A percentile compares a stretch with the other conserved stretches of the same genome.
These are phyloP conservation scores for Microtus montanus DNA, from an alignment of 2,113 vertebrate genomes.

Conservation along the genomic window DNA sequence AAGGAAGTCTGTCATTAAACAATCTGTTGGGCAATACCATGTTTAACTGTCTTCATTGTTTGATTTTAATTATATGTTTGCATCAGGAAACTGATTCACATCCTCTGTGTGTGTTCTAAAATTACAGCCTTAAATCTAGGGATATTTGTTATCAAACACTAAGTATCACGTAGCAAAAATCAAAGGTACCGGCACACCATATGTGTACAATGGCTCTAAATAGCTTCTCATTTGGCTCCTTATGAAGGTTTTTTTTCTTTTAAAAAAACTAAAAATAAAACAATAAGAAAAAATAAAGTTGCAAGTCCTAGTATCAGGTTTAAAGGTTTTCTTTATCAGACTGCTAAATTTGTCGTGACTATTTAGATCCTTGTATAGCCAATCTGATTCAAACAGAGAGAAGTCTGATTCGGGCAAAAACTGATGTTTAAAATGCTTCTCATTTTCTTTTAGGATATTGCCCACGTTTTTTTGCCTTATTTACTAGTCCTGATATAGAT, in stretches of 20 bases:
- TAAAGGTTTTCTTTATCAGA: not conserved
- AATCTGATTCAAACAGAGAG: not conserved
- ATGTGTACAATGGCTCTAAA: not conserved
- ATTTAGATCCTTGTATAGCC: not conserved
- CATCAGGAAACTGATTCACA: slow-evolving; percentile 75
- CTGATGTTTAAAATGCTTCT: not conserved
- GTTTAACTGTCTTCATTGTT: slow-evolving; percentile 74
- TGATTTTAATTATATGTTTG: slow-evolving; percentile 75
- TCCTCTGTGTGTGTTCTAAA: slow-evolving; percentile 62
- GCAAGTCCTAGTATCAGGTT: not conserved
- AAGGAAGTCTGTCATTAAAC: slow-evolving; percentile 68
- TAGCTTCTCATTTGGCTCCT: not conserved
- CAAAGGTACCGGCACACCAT: not conserved
- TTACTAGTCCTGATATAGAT: not conserved
- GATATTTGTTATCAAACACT: slow-evolving; percentile 64
- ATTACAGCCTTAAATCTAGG: slow-evolving; percentile 50
- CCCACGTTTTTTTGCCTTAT: not conserved
- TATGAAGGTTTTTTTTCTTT: not conserved
- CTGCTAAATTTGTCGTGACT: not conserved
- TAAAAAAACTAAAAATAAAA: not conserved
- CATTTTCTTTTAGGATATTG: not conserved
- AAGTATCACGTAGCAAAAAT: slow-evolving; percentile 26
- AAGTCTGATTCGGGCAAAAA: not conserved
- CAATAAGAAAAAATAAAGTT: not conserved
- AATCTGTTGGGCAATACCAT: slow-evolving; percentile 36